Conservation (phyloP, 2,113 vertebrate species). For the Protomyctophum bolini region DNA sequence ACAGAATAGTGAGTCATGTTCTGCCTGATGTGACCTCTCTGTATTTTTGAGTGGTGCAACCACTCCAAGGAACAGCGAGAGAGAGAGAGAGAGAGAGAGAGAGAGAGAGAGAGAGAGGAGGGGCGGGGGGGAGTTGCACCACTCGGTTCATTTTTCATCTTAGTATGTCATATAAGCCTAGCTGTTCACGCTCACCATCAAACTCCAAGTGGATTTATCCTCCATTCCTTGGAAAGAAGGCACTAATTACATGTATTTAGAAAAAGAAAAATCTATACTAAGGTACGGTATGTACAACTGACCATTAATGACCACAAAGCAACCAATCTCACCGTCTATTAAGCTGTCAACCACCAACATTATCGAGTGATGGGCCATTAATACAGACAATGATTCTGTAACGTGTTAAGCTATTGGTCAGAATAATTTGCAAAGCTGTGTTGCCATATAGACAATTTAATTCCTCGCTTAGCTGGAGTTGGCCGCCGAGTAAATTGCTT, state of each 20-base stretch:
- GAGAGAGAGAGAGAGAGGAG: neutral
- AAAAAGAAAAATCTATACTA: too few relatives aligned
- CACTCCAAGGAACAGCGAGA: too few relatives aligned
- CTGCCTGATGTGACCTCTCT: too few relatives aligned
- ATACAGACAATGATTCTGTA: constrained; percentile 22
- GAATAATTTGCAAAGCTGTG: constrained; percentile 25
- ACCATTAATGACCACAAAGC: constrained; percentile 26
- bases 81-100: constrained; percentile 9
- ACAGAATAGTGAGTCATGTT: too few relatives aligned
- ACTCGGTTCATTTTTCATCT: constrained; percentile 7
- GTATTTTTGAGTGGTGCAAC: too few relatives aligned
- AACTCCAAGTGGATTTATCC: constrained; percentile 20
- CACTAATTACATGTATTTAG: constrained; percentile 26
- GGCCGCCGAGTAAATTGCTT: neutral
- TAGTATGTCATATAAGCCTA: constrained; percentile 5
- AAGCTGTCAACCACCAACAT: constrained; percentile 31
- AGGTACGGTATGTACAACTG: constrained; percentile 42
- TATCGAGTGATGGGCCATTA: constrained; percentile 34
- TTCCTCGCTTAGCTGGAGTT: constrained; percentile 25
- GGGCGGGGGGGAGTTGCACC: too few relatives aligned
- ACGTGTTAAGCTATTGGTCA: constrained; percentile 5
- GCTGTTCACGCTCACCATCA: constrained; percentile 11
- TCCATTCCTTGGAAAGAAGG: constrained; percentile 30
- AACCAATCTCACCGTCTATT: constrained; percentile 13
- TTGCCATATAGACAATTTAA: constrained; percentile 31